Conservation (phyloP, 2,797 vertebrate species). For the Enteromius viviparus region DNA sequence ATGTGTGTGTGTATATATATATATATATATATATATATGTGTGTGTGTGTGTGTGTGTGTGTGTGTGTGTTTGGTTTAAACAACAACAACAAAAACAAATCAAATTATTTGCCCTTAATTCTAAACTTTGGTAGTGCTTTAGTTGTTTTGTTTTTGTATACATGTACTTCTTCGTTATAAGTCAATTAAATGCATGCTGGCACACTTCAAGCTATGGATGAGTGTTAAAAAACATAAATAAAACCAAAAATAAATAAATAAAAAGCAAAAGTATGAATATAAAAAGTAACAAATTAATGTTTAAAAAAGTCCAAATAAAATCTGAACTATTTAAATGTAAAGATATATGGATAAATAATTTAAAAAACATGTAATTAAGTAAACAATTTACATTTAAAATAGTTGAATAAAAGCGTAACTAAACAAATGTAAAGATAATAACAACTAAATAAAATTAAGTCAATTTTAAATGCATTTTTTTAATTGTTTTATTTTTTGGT, state of each 20-base stretch:
- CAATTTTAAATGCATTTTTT: background rate
- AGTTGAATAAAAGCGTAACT: background rate
- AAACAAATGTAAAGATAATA: background rate
- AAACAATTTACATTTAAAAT: background rate
- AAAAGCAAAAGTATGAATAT: background rate
- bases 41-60: background rate
- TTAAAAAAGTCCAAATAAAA: background rate
- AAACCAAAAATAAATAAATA: background rate
- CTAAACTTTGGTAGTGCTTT: too few relatives aligned
- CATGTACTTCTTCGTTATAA: background rate
- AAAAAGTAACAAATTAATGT: background rate
- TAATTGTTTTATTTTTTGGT: too few relatives aligned
- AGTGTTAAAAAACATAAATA: background rate
- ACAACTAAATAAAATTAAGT: background rate
- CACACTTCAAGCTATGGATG: background rate
- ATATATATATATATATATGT: background rate
- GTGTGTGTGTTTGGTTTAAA: too few relatives aligned
- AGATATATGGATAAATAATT: background rate
- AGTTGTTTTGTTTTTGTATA: too few relatives aligned
- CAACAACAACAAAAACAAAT: too few relatives aligned
- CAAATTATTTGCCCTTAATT: too few relatives aligned
- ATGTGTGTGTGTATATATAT: too few relatives aligned
- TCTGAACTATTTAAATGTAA: background rate
- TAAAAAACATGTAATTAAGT: background rate
- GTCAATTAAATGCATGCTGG: background rate